Evolutionary conservation across 1,140 invertebrate genomes (phyloP), one percentile per base, ranked within the genome.

Genomic region (Chymomyza costata): DNA sequence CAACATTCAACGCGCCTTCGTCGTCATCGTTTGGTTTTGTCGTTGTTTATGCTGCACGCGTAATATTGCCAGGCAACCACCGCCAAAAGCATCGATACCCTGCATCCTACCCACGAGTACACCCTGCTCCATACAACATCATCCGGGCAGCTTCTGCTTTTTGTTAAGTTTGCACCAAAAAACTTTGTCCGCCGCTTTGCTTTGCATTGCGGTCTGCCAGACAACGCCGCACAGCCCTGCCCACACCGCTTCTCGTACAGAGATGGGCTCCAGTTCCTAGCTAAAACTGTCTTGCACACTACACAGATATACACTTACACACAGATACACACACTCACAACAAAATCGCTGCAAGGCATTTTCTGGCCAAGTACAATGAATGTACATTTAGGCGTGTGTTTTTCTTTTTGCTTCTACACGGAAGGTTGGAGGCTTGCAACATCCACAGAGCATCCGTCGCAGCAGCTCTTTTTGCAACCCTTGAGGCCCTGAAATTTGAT

Each of bases 401-500:
- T 10, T 28, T 5, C 25, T 28, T 10, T 28, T 10, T 28, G 5
- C 25, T 28, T 28, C 25, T 28, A 6, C 25, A 28, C 10, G 5
- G 5, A n/a, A n/a, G n/a, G n/a, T n/a, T n/a, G n/a, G n/a, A n/a
- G n/a, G n/a, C n/a, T n/a, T n/a, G 32, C 6, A 34, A 34, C 32
- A 8, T 49, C 60, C 47, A 15, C 40, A 54, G 46, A 19, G 50
- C 40, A 64, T 35, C 30, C 21, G 18, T 7, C 14, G 21, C 45
- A 13, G 32, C 8, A 34, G 32, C 44, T 41, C 51, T 25, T 39
- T 55, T 60, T 65, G 54, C 57, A 57, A 53, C 71, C 70, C 73
- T 63, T 56, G 45, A 62, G 55, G 73, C 66, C 17, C 16, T 67
- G 73, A 78, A 80, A 78, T 78, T 78, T 78, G 73, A 78, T 78